Evolutionary conservation across 2,113 vertebrate genomes (phyloP).

Genomic region (Hemichromis elongatus): DNA sequence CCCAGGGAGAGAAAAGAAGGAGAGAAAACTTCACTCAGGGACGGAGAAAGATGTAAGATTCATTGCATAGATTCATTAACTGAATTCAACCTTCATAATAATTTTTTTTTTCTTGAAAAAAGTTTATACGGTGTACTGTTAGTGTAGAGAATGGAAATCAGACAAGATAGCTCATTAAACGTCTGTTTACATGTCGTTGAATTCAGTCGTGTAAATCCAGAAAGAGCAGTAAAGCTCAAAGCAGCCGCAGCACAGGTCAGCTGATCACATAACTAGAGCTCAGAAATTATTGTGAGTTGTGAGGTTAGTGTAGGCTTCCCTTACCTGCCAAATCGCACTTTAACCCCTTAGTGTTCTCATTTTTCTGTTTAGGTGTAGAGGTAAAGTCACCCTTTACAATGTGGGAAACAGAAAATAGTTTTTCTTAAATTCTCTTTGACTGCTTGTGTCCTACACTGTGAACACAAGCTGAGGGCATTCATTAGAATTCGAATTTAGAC

Average conservation of each 20-base stretch:
- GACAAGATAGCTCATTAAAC: neutral
- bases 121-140: too few species aligned
- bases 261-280: neutral
- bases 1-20: too few species aligned
- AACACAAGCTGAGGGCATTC: neutral
- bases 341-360: neutral
- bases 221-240: neutral
- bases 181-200: neutral
- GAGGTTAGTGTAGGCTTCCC: neutral
- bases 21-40: too few species aligned
- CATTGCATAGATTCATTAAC: too few species aligned
- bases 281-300: neutral
- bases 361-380: neutral
- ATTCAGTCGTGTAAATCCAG: neutral
- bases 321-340: neutral
- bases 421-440: neutral
- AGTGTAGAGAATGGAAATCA: neutral
- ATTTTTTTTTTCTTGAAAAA: too few species aligned
- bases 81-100: too few species aligned
- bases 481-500: neutral
- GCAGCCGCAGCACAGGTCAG: neutral
- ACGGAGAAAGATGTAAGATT: too few species aligned
- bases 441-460: neutral
- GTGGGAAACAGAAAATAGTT: neutral
- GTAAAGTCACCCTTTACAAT: neutral